Conservation (phyloP, 2,888 invertebrate genomes). For the Brachyptera putata region DNA sequence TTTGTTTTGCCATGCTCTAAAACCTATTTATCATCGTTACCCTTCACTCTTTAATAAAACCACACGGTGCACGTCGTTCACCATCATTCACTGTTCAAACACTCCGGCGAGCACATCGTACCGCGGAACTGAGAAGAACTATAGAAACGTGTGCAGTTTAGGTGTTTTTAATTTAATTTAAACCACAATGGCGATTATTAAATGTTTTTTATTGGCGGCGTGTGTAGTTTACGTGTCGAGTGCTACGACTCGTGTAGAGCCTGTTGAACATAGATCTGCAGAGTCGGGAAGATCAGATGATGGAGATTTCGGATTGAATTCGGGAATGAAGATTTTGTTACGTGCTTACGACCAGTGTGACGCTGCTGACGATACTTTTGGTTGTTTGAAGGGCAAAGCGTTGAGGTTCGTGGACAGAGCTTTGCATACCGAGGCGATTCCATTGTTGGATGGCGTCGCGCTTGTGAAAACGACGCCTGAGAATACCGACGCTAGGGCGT, state of each 20-base stretch:
- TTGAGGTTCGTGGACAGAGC: constrained; percentile 21
- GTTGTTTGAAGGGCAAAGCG: constrained; percentile 22
- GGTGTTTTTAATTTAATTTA: neutral
- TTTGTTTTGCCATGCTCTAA: constrained; percentile 21
- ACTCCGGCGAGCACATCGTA: neutral
- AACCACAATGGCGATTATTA: neutral
- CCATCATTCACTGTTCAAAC: constrained; percentile 1
- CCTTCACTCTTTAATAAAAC: constrained; percentile 18
- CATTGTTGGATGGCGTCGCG: constrained; percentile 43
- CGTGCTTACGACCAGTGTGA: constrained; percentile 21
- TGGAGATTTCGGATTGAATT: neutral
- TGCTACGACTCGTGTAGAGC: neutral
- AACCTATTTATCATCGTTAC: constrained; percentile 16
- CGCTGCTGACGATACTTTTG: neutral
- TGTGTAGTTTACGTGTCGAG: constrained; percentile 1
- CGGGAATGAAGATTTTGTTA: constrained; percentile 12
- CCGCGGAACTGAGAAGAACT: neutral
- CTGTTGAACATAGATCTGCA: neutral
- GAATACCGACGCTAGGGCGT: constrained; percentile 30
- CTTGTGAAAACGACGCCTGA: constrained; percentile 24
- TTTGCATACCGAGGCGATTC: neutral
- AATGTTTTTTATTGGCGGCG: neutral
- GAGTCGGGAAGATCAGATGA: neutral
- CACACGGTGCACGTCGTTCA: neutral
- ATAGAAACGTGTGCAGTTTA: neutral